These are phyloP conservation scores for Novumbra hubbsi DNA, from an alignment of 2,797 vertebrate genomes.

Conservation along the genomic window DNA sequence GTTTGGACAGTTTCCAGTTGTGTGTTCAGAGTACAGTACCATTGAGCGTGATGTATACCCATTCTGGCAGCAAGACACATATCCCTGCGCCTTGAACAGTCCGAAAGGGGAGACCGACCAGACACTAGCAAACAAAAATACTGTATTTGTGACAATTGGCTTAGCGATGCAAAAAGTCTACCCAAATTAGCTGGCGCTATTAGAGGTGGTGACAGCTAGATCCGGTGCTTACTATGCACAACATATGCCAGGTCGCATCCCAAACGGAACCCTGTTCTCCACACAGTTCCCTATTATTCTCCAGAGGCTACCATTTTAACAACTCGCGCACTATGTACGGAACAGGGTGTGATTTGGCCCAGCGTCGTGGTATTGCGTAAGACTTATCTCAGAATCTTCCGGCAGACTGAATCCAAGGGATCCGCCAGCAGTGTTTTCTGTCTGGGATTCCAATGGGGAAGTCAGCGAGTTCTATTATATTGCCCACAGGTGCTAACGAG, in stretches of 20 bases:
- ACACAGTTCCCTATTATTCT: too few species aligned
- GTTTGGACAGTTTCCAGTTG: too few species aligned
- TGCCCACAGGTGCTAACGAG: background rate
- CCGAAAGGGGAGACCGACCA: background rate
- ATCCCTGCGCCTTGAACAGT: background rate
- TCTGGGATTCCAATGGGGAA: background rate
- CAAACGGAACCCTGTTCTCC: too few species aligned
- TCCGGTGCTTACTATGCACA: background rate
- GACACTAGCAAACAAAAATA: slow-evolving; percentile 9
- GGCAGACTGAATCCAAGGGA: background rate
- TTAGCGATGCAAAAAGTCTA: slow-evolving; percentile 10
- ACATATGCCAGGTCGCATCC: background rate
- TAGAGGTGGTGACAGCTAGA: background rate
- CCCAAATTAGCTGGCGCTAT: slow-evolving; percentile 2
- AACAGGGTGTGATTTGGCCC: too few species aligned
- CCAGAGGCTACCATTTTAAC: too few species aligned
- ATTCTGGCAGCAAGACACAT: too few species aligned
- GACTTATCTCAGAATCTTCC: background rate
- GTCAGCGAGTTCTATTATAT: background rate
- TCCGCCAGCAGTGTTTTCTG: slow-evolving; percentile 4
- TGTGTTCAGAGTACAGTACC: too few species aligned
- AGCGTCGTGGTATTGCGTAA: background rate
- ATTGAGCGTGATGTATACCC: too few species aligned
- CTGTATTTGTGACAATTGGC: background rate
- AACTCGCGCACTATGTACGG: too few species aligned